Base-by-base conservation (phyloP, 2,888 invertebrate genomes). In the Plebejus argus region DNA sequence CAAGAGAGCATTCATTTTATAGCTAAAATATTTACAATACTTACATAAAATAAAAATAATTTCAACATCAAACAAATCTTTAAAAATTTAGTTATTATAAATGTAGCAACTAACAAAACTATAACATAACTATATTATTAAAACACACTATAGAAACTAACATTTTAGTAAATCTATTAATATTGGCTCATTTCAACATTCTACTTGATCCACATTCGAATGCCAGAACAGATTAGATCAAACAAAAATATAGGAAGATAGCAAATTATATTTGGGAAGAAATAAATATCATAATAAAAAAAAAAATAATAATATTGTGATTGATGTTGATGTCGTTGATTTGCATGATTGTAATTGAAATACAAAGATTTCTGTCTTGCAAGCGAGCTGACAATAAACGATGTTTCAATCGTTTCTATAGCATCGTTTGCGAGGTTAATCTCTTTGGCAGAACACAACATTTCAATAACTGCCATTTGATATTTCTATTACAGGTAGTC, bases 371-470 rank as follows among this genome's bases (percentile, higher is more conserved):
- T 15, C 53, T 28, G 53, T 74, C 74, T 53, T 39, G 53, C 35
- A 20, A 53, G n/a, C 45, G 45, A 20, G 35, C 77, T 35, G 12
- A 53, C 70, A 70, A 71, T 56, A 71, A 53, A 70, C 71, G 70
- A 71, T 77, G 58, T 77, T 53, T 33, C 71, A 56, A 56, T 56
- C 39, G 70, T 56, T 71, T 70, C 77, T 71, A 77, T 56, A 77
- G 77, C 77, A 71, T 71, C 71, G 82, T 81, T 82, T 82, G 79
- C 82, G 83, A 83, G 83, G 82, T 81, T 83, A 82, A 83, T 82
- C 81, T 79, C 80, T 83, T 83, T 83, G 83, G 83, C 83, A 83
- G 82, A 79, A 70, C 79, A 82, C 81, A 82, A 83, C 82, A 80
- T 80, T 82, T 81, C 81, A 83, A 82, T 82, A 82, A 82, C 80